Base-by-base conservation (phyloP, 64 coral and sea anemone species). In the Cladopsammia gracilis region DNA sequence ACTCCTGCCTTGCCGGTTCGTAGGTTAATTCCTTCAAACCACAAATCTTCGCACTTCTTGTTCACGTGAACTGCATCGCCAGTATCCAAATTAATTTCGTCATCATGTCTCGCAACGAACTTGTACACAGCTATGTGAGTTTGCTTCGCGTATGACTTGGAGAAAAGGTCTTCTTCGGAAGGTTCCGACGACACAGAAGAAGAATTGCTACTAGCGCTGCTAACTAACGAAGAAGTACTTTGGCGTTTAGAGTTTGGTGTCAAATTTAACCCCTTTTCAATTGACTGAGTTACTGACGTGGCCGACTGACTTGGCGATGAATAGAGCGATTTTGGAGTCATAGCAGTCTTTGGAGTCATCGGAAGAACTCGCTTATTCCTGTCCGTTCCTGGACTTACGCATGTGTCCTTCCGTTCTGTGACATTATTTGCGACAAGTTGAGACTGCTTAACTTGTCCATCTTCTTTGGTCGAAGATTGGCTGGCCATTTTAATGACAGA, bases 41-140 rank as follows among this genome's bases (percentile, higher is more conserved):
- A 99, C 58, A 95, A 83, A 91, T 99, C 98, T 87, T 99, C 98
- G 57, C 88, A 85, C 26, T 82, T 83, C 71, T 78, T 96, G 59
- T 85, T 62, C 11, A 99, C 91, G 77, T 75, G 74, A 65, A 99
- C 69, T 34, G 98, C 94, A 92, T 99, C 98, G 12, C 98, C 98
- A 10, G 91, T 54, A 6, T 96, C 92, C 44, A 99, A 91, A 20
- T 47, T 71, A 46, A 96, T 77, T 91, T 99, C 98, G 56, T 96
- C 98, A 12, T 85, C 72, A 77, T 99, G 98, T 60, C 98, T 88
- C 8, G 94, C 71, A 4, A 91, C 87, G 69, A 99, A 99, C 62
- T 96, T 99, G 71, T 96, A 94, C 43, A 94, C 79, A 23, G 94
- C 98, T 66, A 99, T 88, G 56, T 99, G 98, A 52, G 98, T 99